These are phyloP conservation scores for Alces alces DNA, from an alignment of 2,113 vertebrate genomes.

Conservation along the genomic window DNA sequence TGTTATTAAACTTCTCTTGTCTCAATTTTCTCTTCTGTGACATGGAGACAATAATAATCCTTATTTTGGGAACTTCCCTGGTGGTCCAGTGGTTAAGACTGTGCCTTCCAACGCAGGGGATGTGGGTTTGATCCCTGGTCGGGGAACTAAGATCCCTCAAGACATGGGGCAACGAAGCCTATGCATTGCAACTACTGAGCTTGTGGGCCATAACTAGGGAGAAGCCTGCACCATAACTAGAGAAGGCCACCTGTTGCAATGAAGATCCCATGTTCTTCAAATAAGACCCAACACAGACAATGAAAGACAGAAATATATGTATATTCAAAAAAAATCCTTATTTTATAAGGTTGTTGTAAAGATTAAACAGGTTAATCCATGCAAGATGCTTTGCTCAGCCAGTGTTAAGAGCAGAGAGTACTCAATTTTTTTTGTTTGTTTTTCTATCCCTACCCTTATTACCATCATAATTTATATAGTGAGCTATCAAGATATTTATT, in stretches of 20 bases:
- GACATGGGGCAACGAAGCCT: neutral
- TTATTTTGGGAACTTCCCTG: neutral
- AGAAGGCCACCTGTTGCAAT: neutral
- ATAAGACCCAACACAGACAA: neutral
- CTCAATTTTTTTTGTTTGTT: neutral
- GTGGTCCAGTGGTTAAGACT: neutral
- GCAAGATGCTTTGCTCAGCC: neutral
- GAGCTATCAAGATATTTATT: neutral
- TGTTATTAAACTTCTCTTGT: neutral
- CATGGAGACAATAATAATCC: neutral
- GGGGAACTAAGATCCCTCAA: neutral
- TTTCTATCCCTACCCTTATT: neutral
- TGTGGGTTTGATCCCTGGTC: neutral
- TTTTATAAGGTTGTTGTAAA: neutral
- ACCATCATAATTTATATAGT: neutral
- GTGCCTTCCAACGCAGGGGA: neutral
- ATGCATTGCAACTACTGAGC: neutral
- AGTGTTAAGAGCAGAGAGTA: neutral
- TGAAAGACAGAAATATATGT: neutral
- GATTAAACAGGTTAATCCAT: neutral
- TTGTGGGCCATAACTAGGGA: neutral
- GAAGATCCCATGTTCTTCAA: neutral
- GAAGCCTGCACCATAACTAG: neutral
- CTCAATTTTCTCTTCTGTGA: slow-evolving; percentile 20
- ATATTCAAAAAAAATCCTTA: neutral